These are phyloP conservation scores for Oncorhynchus clarkii DNA, from an alignment of 2,113 vertebrate genomes.

Conservation along the genomic window DNA sequence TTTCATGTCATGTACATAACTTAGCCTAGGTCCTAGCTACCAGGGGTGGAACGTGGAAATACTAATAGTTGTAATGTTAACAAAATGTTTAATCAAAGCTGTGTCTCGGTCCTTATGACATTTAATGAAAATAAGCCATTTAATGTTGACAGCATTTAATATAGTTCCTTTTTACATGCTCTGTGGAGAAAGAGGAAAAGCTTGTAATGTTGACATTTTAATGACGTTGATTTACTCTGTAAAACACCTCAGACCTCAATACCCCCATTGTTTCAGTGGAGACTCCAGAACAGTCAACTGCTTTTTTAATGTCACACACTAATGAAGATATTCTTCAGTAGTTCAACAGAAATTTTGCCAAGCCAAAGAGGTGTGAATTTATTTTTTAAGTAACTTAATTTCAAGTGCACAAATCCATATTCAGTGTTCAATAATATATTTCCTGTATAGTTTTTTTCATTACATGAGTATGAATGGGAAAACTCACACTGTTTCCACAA, in stretches of 20 bases:
- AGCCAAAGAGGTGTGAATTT: too few relatives aligned
- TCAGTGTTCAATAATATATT: too few relatives aligned
- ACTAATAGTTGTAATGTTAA: too few relatives aligned
- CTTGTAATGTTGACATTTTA: slow-evolving; percentile 4
- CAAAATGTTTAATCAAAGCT: too few relatives aligned
- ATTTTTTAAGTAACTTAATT: too few relatives aligned
- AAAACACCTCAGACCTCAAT: slow-evolving; percentile 4
- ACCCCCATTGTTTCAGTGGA: background rate
- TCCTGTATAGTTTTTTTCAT: too few relatives aligned
- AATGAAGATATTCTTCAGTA: background rate
- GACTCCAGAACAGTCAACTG: background rate
- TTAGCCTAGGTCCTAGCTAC: too few relatives aligned
- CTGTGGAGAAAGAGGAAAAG: background rate
- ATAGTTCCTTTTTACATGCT: background rate
- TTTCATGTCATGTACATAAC: too few relatives aligned
- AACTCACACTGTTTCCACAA: background rate
- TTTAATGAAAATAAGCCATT: background rate
- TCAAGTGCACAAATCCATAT: too few relatives aligned
- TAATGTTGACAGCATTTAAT: background rate
- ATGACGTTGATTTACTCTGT: background rate
- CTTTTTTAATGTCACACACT: background rate
- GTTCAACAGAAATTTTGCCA: too few relatives aligned
- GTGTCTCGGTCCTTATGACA: background rate
- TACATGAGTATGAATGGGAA: too few relatives aligned
- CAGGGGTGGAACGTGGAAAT: too few relatives aligned